phyloP scores from a whole-genome alignment of 2,888 invertebrate species.

The Tenthredo notha region DNA sequence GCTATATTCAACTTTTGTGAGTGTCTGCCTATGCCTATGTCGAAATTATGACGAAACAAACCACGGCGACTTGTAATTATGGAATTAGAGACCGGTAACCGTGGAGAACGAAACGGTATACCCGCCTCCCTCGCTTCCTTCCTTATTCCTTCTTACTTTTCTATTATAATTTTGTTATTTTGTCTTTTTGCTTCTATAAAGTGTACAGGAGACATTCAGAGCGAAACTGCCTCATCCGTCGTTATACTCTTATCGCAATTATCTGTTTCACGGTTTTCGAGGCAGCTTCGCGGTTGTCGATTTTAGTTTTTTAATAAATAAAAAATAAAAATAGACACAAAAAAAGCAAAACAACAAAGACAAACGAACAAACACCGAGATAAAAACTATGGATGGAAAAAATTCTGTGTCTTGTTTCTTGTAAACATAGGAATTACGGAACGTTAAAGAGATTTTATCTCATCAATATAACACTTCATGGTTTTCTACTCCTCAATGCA shows the following conservation, averaged over 20 bases:
- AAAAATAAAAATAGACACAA: background rate
- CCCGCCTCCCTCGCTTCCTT: constrained; percentile 4
- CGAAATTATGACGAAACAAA: constrained; percentile 39
- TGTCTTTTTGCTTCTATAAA: background rate
- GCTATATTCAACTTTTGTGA: background rate
- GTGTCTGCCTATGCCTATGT: background rate
- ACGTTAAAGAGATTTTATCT: constrained; percentile 19
- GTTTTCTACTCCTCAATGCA: background rate
- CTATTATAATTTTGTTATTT: background rate
- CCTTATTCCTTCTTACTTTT: constrained; percentile 33
- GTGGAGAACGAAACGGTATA: constrained; percentile 47
- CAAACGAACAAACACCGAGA: background rate
- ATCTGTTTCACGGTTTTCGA: constrained; percentile 7
- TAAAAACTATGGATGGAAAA: background rate
- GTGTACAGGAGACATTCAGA: constrained; percentile 31
- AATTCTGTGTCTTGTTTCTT: background rate
- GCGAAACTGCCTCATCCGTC: constrained; percentile 34
- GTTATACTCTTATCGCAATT: constrained; percentile 19
- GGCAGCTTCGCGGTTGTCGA: background rate
- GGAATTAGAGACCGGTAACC: constrained; percentile 47
- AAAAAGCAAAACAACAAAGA: background rate
- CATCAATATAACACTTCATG: background rate
- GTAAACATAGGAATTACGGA: background rate
- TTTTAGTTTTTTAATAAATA: background rate
- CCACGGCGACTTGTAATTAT: constrained; percentile 33